phyloP scores from a whole-genome alignment of 2,888 invertebrate genomes.

The Druceiella hillmani region DNA sequence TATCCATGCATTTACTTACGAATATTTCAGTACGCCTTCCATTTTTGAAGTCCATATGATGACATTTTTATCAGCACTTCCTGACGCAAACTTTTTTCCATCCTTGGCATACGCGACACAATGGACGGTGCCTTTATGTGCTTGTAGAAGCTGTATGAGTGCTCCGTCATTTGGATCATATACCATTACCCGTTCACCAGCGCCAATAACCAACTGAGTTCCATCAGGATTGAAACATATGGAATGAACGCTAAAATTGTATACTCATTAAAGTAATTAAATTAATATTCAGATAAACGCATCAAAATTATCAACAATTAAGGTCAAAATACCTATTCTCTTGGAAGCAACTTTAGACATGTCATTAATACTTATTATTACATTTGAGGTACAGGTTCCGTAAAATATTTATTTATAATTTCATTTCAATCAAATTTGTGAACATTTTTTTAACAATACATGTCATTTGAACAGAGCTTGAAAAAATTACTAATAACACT shows the following conservation, averaged over 20 bases:
- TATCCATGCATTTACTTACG: slow-evolving; percentile 66
- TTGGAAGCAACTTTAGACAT: no score
- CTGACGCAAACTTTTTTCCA: slow-evolving; percentile 95
- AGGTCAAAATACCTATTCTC: slow-evolving; percentile 1
- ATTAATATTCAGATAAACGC: slow-evolving; percentile 11
- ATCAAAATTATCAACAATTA: slow-evolving; percentile 3
- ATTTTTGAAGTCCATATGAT: slow-evolving; percentile 97
- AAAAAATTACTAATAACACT: no score
- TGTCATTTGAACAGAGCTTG: no score
- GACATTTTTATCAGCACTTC: slow-evolving; percentile 94
- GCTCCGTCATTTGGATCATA: slow-evolving; percentile 90
- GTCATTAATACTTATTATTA: no score
- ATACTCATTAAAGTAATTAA: slow-evolving; percentile 13
- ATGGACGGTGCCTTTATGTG: slow-evolving; percentile 92
- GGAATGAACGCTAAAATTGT: slow-evolving; percentile 74
- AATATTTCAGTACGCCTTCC: slow-evolving; percentile 93
- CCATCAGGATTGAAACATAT: slow-evolving; percentile 96
- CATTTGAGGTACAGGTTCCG: no score
- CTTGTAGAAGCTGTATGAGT: slow-evolving; percentile 87
- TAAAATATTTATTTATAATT: no score
- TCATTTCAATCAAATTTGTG: no score
- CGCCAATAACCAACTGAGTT: slow-evolving; percentile 87
- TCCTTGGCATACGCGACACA: slow-evolving; percentile 88
- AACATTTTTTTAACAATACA: no score
- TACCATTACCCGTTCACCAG: slow-evolving; percentile 90